Evolutionary conservation across 2,797 vertebrate genomes (phyloP), one percentile per base, ranked within the genome.

Genomic region (Gambusia yucatana): DNA sequence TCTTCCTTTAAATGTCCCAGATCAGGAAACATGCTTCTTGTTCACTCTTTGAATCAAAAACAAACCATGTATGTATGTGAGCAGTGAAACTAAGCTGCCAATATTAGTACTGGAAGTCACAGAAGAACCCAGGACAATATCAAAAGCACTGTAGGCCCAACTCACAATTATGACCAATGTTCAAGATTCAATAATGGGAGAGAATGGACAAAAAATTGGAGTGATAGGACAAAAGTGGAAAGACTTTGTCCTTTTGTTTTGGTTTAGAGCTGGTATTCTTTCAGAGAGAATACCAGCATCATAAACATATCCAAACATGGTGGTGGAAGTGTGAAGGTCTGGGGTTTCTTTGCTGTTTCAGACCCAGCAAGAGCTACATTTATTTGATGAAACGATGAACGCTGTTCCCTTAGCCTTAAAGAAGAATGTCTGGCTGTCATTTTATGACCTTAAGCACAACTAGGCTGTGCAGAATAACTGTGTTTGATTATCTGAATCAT

Each of bases 21-120:
- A 87, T 82, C 78, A 48, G 43, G 61, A 61, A 72, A 47, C 50
- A 36, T n/a, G 79, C 82, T 78, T 73, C 81, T 88, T 75, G 44
- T 93, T 89, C 88, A 95, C 91, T 93, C 92, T 94, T 95, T 96
- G 96, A 89, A 75, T 75, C 71, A 79, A 72, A 79, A 94, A 70
- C n/a, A 70, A 44, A 70, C 6, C 13, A 28, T 22, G 14, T 25
- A 25, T 70, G 13, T 28, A 69, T 43, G 39, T n/a, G 39, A 69
- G 39, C 22, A 69, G 22, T 69, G 25, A 43, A 25, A 17, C 22
- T 14, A 2, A 10, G 9, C 9, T 2, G 4, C 6, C 28, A 17
- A 33, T 30, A 7, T 61, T 33, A 33, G 6, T 61, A 6, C 30
- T 33, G 17, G 14, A 61, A 17, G 30, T 7, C 28, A 7, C 59